phyloP scores from a whole-genome alignment of 2,797 vertebrate genomes.

The Epinephelus awoara region DNA sequence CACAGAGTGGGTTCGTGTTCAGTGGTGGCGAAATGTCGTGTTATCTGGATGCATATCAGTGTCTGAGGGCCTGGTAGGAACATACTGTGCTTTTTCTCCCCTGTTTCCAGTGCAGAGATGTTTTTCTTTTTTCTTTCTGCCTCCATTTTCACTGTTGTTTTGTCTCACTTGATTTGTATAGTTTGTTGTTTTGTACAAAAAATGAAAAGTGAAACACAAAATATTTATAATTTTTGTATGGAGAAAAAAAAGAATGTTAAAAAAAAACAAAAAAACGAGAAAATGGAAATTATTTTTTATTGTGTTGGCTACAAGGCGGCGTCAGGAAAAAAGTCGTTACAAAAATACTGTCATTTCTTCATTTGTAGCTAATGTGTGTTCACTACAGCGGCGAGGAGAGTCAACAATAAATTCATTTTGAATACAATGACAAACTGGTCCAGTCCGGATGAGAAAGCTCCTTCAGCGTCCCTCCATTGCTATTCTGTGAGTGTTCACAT shows the following conservation, averaged over 20 bases:
- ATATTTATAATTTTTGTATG: constrained; percentile 92
- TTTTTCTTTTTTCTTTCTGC: constrained; percentile 80
- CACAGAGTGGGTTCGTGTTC: constrained; percentile 29
- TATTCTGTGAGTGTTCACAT: constrained; percentile 66
- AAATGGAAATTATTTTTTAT: constrained; percentile 98
- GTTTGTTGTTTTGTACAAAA: constrained; percentile 85
- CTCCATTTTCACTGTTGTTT: constrained; percentile 90
- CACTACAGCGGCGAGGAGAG: constrained; percentile 82
- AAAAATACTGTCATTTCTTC: constrained; percentile 93
- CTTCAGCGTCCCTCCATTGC: constrained; percentile 61
- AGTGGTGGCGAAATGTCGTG: constrained; percentile 30
- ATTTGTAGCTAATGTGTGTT: constrained; percentile 94
- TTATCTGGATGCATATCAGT: constrained; percentile 60
- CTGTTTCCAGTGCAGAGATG: constrained; percentile 78
- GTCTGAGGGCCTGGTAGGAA: constrained; percentile 55
- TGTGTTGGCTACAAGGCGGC: constrained; percentile 93
- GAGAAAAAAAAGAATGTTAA: constrained; percentile 76
- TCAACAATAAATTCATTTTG: constrained; percentile 92
- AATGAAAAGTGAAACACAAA: constrained; percentile 91
- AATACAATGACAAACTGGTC: constrained; percentile 92
- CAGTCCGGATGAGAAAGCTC: constrained; percentile 64
- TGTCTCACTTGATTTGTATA: constrained; percentile 88
- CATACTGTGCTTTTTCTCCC: constrained; percentile 60
- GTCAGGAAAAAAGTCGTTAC: constrained; percentile 87
- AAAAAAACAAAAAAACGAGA: constrained; percentile 69